Evolutionary conservation across 1,140 invertebrate species (phyloP).

Genomic region (Acromyrmex echinatior): DNA sequence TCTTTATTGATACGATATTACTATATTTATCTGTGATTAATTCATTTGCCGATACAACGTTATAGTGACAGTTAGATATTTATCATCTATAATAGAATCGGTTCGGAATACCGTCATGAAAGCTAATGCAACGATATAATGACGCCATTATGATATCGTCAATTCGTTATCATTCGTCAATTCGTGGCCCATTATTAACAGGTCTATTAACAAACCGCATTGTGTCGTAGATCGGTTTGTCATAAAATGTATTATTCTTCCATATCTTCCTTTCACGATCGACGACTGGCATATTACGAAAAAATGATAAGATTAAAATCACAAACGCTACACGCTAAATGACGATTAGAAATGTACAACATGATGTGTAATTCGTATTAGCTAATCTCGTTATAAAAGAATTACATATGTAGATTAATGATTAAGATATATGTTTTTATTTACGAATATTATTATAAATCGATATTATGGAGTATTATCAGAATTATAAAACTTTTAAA

Average conservation of each 20-base stretch:
- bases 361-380: not conserved
- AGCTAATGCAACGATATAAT: slow-evolving; percentile 41
- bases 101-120: not conserved
- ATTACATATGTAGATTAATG: not conserved
- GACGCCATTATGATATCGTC: slow-evolving; percentile 43
- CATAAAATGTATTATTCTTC: slow-evolving; percentile 2
- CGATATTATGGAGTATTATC: not conserved
- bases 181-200: slow-evolving; percentile 32
- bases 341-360: not conserved
- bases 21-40: slow-evolving; percentile 28
- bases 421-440: not conserved
- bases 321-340: not conserved
- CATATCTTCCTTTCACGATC: slow-evolving; percentile 22
- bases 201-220: slow-evolving; percentile 7
- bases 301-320: not conserved
- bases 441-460: slow-evolving; percentile 1
- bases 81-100: slow-evolving; percentile 5
- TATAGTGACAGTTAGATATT: slow-evolving; percentile 31
- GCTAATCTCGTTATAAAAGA: not conserved
- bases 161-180: slow-evolving; percentile 39
- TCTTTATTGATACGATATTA: not conserved
- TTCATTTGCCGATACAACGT: slow-evolving; percentile 5
- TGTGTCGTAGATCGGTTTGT: slow-evolving; percentile 21
- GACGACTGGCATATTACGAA: not conserved
- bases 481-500: not conserved